Percentiles rank a stretch among this genome's conserved stretches.
Evolutionary conservation across 2,888 invertebrate genomes (phyloP).

Genomic region (Byasa hedistus): DNA sequence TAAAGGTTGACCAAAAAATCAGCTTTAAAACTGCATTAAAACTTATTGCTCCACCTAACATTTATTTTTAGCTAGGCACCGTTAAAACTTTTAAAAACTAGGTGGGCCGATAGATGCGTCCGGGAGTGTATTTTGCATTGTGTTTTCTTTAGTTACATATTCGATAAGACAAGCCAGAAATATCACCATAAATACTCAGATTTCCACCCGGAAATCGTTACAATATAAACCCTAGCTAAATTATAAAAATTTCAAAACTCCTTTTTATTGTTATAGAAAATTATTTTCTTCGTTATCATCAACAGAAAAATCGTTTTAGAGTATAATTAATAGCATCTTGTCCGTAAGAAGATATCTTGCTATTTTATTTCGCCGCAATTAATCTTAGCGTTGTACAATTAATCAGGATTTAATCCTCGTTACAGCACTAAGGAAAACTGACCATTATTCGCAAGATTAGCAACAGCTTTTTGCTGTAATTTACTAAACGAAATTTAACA

Average conservation of each 20-base stretch:
- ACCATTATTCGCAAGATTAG: slow-evolving; percentile 15
- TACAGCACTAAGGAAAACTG: slow-evolving; percentile 13
- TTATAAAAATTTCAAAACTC: neutral
- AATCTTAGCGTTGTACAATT: slow-evolving; percentile 24
- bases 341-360: slow-evolving; percentile 6
- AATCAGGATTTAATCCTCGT: slow-evolving; percentile 26
- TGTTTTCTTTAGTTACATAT: too few species aligned
- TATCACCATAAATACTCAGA: too few species aligned
- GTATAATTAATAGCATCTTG: slow-evolving; percentile 18
- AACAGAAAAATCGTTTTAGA: neutral
- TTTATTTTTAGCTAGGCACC: too few species aligned
- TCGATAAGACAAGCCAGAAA: too few species aligned
- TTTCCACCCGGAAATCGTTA: neutral
- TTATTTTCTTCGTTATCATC: neutral
- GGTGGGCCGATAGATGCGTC: too few species aligned
- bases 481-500: neutral
- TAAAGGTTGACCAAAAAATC: too few species aligned
- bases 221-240: neutral
- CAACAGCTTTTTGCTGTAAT: slow-evolving; percentile 5
- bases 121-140: too few species aligned
- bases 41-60: too few species aligned
- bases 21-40: too few species aligned
- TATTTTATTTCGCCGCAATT: slow-evolving; percentile 26
- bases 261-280: neutral
- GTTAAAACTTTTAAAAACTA: too few species aligned